Evolutionary conservation across 2,113 vertebrate genomes (phyloP), one percentile per base, ranked within the genome.

Genomic region (Pavo muticus): DNA sequence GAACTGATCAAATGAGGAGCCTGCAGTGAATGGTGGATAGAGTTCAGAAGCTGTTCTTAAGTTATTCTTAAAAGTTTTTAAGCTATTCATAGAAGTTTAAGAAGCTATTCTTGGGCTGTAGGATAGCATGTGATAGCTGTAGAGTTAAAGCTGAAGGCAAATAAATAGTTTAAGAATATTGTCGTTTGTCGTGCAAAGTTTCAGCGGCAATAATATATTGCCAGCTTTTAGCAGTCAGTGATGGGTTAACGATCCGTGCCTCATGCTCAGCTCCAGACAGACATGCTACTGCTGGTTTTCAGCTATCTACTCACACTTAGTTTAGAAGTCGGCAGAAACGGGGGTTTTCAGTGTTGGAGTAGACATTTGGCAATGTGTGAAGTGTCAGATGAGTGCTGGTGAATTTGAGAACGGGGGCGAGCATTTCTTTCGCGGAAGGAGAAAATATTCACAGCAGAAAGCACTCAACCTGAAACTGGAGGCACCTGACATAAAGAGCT

Each of bases 281-380:
- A 84, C 56, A 32, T 3, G 10, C 68, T 50, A 8, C 35, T 15
- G 13, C 79, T 84, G 3, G 86, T 90, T 84, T 64, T 76, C 88
- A 50, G 57, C 76, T 79, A 19, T 86, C 39, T 65, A 60, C 1
- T 68, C 70, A 93, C 95, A 82, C 91, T 84, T 77, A 76, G 47
- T 57, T 94, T 86, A 84, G 76, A 95, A 42, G 63, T 85, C 75
- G 0, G 68, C 71, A 94, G 63, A 91, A 95, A 84, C 40, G 4
- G 18, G 65, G 59, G 9, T 87, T 96, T 90, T 57, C 65, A 88
- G 60, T 39, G 56, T 91, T 78, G 39, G 83, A 93, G 69, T 2
- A 91, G 95, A 96, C 96, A 91, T 95, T 91, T 96, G 96, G 94
- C 90, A 95, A 68, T 60, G 74, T 93, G 95, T 61, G 86, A 96